Percentiles rank a stretch among this genome's conserved stretches.
phyloP scores from a whole-genome alignment of 1,140 invertebrate genomes.

The Platyura marginata region DNA sequence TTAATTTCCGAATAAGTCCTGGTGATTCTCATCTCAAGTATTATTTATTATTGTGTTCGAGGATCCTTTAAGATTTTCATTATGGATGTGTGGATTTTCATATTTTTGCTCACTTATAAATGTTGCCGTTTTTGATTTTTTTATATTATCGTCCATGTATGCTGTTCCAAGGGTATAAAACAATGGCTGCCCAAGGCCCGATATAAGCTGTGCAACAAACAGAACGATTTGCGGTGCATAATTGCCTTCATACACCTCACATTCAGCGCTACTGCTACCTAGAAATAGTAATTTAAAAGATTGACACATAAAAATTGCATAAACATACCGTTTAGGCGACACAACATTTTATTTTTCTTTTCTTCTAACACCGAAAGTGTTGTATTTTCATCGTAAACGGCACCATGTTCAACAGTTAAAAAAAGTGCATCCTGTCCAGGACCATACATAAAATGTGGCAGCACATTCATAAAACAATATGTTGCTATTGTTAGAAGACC shows the following conservation, averaged over 20 bases:
- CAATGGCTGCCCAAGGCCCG: conserved; percentile 41
- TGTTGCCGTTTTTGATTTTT: conserved; percentile 46
- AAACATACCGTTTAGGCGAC: conserved; percentile 8
- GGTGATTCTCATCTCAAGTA: too few relatives aligned
- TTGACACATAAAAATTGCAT: too few relatives aligned
- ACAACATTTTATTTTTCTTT: conserved; percentile 23
- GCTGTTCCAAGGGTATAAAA: conserved; percentile 47
- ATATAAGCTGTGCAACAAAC: conserved; percentile 44
- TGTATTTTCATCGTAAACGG: conserved; percentile 18
- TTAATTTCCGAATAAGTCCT: too few relatives aligned
- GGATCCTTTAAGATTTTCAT: too few relatives aligned
- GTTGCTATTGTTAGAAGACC: conserved; percentile 48
- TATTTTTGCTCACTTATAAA: conserved; percentile 32
- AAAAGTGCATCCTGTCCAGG: conserved; percentile 44
- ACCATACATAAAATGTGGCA: conserved; percentile 56
- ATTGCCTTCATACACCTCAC: conserved; percentile 34
- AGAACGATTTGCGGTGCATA: conserved; percentile 37
- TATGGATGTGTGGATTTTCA: too few relatives aligned
- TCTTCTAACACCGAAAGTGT: conserved; percentile 19
- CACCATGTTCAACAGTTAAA: conserved; percentile 40
- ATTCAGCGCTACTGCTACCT: too few relatives aligned
- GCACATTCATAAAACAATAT: conserved; percentile 46
- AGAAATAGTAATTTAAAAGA: too few relatives aligned
- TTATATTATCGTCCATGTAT: conserved; percentile 54
- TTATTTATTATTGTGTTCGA: too few relatives aligned